Percentiles rank a stretch among this genome's conserved stretches.
Evolutionary conservation across 2,797 vertebrate genomes (phyloP).

Genomic region (Delichon dasypus): DNA sequence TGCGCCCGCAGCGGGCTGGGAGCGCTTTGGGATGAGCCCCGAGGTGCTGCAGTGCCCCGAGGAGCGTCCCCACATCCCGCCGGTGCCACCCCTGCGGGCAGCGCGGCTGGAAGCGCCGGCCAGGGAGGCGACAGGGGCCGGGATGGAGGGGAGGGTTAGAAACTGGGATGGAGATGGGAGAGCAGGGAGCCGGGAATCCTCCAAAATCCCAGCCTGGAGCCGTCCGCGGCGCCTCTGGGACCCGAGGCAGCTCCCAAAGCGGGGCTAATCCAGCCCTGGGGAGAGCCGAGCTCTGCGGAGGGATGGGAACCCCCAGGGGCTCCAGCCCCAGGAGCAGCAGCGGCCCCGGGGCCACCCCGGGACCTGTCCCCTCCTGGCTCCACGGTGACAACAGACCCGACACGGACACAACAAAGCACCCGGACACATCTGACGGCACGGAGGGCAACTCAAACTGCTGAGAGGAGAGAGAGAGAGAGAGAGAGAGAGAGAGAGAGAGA

Average conservation of each 20-base stretch:
- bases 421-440: slow-evolving; percentile 61
- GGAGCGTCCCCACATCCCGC: not conserved
- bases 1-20: not conserved
- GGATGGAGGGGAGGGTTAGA: slow-evolving; percentile 45
- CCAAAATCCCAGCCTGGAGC: not conserved
- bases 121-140: not conserved
- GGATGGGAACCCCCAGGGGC: not conserved
- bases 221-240: not conserved
- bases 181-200: slow-evolving; percentile 12
- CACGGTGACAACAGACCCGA: slow-evolving; percentile 53
- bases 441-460: slow-evolving; percentile 76
- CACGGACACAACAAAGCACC: slow-evolving; percentile 68
- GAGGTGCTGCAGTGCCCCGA: not conserved
- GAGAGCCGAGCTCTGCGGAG: not conserved
- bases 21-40: not conserved
- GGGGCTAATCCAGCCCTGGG: not conserved
- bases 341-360: not conserved
- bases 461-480: slow-evolving; percentile 76
- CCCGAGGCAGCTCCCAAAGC: not conserved
- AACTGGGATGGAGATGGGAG: not conserved
- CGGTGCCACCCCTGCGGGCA: not conserved
- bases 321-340: not conserved
- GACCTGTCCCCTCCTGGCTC: slow-evolving; percentile 21
- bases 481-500: slow-evolving; percentile 23
- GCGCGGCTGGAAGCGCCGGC: not conserved